Evolutionary conservation across 2,113 vertebrate genomes (phyloP), one percentile per base, ranked within the genome.

Genomic region (Xiphias gladius): DNA sequence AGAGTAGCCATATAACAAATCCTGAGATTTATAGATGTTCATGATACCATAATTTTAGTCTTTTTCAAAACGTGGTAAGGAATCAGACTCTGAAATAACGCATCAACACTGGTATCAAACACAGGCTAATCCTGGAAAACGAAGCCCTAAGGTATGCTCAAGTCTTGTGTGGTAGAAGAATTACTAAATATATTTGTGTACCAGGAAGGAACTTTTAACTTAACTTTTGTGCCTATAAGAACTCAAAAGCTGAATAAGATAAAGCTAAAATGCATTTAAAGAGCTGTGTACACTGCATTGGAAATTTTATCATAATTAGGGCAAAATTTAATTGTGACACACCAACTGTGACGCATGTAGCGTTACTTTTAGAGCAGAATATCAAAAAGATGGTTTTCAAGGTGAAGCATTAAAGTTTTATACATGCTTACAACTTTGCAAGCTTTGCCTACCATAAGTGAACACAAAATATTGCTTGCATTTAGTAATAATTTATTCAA

Each of bases 321-420:
- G 28, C 14, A 64, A 63, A 69, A 76, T 69, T 1, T 30, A 67
- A 61, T 12, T 22, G 57, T 73, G 26, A 73, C 14, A 79, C 22
- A 20, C 43, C 14, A 57, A 62, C 41, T 61, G 43, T 68, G 32
- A 79, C 26, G 58, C 30, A 50, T 30, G 30, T 43, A 24, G 6
- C 11, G 13, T 74, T 35, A 0, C n/a, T 41, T 65, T 19, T 16
- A 63, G 3, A 74, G 11, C 19, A 74, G 24, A 62, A 62, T 8
- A 65, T 67, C 12, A 54, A 58, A 67, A 72, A 14, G 6, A 74
- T 46, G 4, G 1, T 24, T 50, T 48, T 74, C 24, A 76, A 64
- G 61, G 61, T 76, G 76, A 93, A 90, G 76, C 70, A 87, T 66
- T 48, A 55, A 72, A 3, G 52, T 80, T 84, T 54, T 58, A 48